Base-by-base conservation (phyloP, 2,797 vertebrate species). In the Selene dorsalis region DNA sequence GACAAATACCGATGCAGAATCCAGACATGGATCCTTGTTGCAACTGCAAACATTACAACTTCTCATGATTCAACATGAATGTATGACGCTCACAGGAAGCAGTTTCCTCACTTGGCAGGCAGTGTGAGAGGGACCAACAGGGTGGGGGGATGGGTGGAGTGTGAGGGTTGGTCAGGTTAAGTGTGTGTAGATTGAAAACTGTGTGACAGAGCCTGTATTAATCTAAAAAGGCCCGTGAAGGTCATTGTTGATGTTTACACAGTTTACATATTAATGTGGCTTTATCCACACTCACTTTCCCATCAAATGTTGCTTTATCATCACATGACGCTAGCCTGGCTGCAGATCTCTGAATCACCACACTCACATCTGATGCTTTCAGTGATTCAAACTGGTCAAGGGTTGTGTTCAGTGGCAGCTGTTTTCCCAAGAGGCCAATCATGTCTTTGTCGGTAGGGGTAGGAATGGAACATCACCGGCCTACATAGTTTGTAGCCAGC, bases 31-130 rank as follows among this genome's bases (percentile, higher is more conserved):
- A 45, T 32, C 38, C 28, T 20, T 24, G 58, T 20, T 14, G 24
- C 24, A 28, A 17, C 24, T 55, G 52, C 7, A 55, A 55, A 55
- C 52, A 28, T 17, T 2, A 76, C 41, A 8, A 62, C 53, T 58
- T 71, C 43, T 39, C 18, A 43, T 58, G 53, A 77, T 58, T 77
- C 75, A 69, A 26, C 24, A 43, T 65, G 60, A 71, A 60, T 64
- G 52, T 35, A n/a, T 2, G 12, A 55, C 4, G 8, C 60, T 71
- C 16, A 2, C 41, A 70, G 45, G 32, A 45, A 71, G 38, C 32
- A 28, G 38, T 68, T 68, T 55, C 22, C 38, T 45, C 14, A 2
- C 56, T 68, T 60, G 35, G 73, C 24, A 45, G 32, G 55, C 32
- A 18, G 56, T 32, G 41, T 63, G 11, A 22, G 13, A 18, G 20